Evolutionary conservation across 2,113 vertebrate species (phyloP), one percentile per base, ranked within the genome.

Genomic region (Nettapus auritus): DNA sequence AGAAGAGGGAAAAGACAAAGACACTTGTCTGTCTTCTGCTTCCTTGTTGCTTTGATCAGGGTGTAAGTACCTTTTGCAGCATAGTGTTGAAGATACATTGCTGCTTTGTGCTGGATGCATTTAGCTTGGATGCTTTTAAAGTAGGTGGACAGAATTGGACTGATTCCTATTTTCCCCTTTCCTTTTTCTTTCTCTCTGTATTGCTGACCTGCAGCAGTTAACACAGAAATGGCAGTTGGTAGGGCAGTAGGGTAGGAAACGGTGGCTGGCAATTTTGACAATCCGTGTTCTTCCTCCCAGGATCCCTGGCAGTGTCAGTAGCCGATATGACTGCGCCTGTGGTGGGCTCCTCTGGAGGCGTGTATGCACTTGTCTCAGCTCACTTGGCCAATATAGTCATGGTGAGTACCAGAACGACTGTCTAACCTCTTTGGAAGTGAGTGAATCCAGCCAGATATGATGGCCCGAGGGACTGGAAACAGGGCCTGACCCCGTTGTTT

Each of bases 331-430:
- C 99, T 0, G 99, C 99, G 0, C 99, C 99, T 0, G 99, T 99
- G 59, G 99, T 99, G 40, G 99, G 99, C 26, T 99, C 99, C 44
- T 99, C 99, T 14, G 99, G 99, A 89, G 99, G 99, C 7, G 99
- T 99, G 20, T 99, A 99, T 15, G 99, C 99, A 3, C 98, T 99
- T 23, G 98, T 99, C 94, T 99, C 99, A 8, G 99, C 99, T 84
- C 99, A 99, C 96, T 97, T 99, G 91, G 99, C 99, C 95, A 99
- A 99, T 86, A 99, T 99, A 34, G 99, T 99, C 69, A 99, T 99
- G 99, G 99, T 99, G 98, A 98, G 98, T 94, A 94, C 28, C 82
- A 40, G 66, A 77, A 56, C 28, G 52, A 76, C 53, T 9, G 4
- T 46, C 60, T n/a, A 66, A 82, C 55, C 50, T 48, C 56, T 75